Conservation (phyloP, 2,888 invertebrate genomes). For the Tridacna crocea region DNA sequence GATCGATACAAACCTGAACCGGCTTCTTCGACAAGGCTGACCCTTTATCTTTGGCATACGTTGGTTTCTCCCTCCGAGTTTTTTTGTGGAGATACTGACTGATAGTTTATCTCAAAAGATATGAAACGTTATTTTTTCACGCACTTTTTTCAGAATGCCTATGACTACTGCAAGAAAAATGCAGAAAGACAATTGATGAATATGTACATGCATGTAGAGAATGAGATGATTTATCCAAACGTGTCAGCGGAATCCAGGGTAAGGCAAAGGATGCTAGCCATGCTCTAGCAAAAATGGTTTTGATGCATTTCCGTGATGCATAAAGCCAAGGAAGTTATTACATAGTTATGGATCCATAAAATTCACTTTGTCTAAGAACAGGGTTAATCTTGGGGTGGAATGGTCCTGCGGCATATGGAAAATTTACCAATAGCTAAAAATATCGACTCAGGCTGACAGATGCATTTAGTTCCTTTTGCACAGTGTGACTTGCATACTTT, state of each 20-base stretch:
- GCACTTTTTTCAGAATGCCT: slow-evolving; percentile 41
- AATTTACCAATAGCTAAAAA: too few species aligned
- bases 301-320: background rate
- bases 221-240: slow-evolving; percentile 62
- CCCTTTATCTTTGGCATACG: too few species aligned
- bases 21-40: too few species aligned
- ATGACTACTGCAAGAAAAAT: slow-evolving; percentile 57
- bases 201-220: slow-evolving; percentile 54
- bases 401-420: too few species aligned
- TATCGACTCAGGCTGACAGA: too few species aligned
- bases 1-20: too few species aligned
- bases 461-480: too few species aligned
- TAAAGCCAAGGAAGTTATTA: background rate
- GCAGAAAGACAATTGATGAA: slow-evolving; percentile 57
- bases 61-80: too few species aligned
- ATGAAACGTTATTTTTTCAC: background rate
- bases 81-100: background rate
- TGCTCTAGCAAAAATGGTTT: background rate
- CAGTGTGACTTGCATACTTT: too few species aligned
- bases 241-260: slow-evolving; percentile 56
- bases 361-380: too few species aligned
- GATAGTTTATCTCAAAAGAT: background rate
- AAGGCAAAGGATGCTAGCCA: background rate
- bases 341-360: background rate
- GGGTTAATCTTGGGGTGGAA: too few species aligned